Conservation (phyloP, 2,797 vertebrate species). For the Thaleichthys pacificus region DNA sequence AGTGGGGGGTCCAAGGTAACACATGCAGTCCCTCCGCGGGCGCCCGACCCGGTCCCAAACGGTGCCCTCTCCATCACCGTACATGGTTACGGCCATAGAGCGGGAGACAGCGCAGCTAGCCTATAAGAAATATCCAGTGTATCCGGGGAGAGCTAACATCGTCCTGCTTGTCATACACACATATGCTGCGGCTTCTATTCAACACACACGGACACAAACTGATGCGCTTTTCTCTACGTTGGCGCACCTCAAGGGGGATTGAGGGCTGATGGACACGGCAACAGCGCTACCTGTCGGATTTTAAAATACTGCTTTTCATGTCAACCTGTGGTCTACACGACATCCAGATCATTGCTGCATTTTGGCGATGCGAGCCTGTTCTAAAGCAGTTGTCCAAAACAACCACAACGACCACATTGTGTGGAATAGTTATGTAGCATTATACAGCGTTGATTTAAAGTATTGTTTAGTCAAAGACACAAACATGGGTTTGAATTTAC, state of each 20-base stretch:
- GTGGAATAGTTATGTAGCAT: no score
- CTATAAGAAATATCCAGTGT: constrained; percentile 38
- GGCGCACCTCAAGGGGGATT: constrained; percentile 4
- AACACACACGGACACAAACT: background rate
- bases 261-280: constrained; percentile 30
- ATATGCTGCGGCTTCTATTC: constrained; percentile 13
- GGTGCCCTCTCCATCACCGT: constrained; percentile 70
- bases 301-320: background rate
- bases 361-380: background rate
- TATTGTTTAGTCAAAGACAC: no score
- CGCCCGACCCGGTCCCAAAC: constrained; percentile 77
- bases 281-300: constrained; percentile 65
- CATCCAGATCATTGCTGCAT: background rate
- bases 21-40: constrained; percentile 77
- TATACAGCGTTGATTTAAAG: no score
- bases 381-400: no score
- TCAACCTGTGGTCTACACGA: background rate
- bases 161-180: constrained; percentile 43
- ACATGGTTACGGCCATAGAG: constrained; percentile 58
- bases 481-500: no score
- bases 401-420: no score
- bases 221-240: constrained; percentile 25
- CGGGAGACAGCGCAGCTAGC: background rate
- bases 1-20: constrained; percentile 78
- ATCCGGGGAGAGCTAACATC: constrained; percentile 43